Evolutionary conservation across 2,797 vertebrate species (phyloP).

Genomic region (Acanthurus leucopareius): DNA sequence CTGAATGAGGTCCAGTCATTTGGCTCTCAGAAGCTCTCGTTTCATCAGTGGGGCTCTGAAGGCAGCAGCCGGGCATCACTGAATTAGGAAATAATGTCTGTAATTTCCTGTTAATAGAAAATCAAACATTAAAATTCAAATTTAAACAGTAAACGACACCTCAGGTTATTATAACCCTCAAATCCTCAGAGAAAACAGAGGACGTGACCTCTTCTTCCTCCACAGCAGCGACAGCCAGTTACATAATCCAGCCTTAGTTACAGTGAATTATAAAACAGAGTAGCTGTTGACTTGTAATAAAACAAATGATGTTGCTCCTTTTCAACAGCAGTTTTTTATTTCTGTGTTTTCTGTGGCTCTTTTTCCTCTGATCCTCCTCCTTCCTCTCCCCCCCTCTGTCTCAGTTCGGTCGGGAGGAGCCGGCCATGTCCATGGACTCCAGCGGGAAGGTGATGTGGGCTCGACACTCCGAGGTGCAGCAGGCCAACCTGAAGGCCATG

Average conservation of each 20-base stretch:
- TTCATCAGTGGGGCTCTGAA: background rate
- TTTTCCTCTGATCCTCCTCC: background rate
- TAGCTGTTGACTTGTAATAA: conserved; percentile 5
- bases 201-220: conserved; percentile 14
- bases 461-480: conserved; percentile 94
- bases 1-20: background rate
- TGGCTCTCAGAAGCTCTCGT: background rate
- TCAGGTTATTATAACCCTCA: conserved; percentile 13
- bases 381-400: background rate
- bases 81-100: background rate
- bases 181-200: conserved; percentile 24
- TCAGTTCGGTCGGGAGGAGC: conserved; percentile 95
- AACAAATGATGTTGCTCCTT: background rate
- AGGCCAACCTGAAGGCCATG: conserved; percentile 97
- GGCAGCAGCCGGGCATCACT: background rate
- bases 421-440: conserved; percentile 97
- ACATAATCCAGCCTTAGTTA: background rate
- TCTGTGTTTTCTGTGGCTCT: background rate
- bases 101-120: background rate
- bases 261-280: conserved; percentile 2
- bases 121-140: conserved; percentile 4
- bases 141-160: conserved; percentile 11
- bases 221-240: background rate
- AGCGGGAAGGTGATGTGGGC: conserved; percentile 98
- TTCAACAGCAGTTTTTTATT: background rate